Percentiles rank a stretch among this genome's conserved stretches.
Evolutionary conservation across 64 coral and sea anemone species (phyloP).

Genomic region (Dendronephthya gigantea): DNA sequence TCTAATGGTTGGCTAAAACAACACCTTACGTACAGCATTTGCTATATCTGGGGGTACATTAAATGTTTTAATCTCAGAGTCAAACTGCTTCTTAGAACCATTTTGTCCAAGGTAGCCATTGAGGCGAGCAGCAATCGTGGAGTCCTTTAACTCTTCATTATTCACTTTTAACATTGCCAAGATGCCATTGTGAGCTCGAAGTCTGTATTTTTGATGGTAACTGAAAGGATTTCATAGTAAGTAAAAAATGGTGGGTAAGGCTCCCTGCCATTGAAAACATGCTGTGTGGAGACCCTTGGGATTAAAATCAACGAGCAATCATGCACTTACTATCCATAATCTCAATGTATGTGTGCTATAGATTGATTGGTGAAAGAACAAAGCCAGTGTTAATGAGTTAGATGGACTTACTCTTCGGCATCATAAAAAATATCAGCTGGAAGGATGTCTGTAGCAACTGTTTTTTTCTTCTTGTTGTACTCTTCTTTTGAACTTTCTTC

Average conservation of each 20-base stretch:
- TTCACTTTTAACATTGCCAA: slow-evolving; percentile 49
- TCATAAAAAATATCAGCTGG: slow-evolving; percentile 84
- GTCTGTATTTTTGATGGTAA: slow-evolving; percentile 92
- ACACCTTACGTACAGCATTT: slow-evolving; percentile 30
- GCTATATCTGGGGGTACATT: slow-evolving; percentile 40
- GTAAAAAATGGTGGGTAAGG: neutral
- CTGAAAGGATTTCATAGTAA: neutral
- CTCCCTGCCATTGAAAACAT: neutral
- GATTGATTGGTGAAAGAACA: no score
- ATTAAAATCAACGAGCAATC: no score
- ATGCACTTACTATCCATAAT: no score
- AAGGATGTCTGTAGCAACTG: slow-evolving; percentile 77
- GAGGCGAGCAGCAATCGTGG: slow-evolving; percentile 53
- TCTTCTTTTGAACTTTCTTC: slow-evolving; percentile 54
- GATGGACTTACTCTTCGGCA: slow-evolving; percentile 74
- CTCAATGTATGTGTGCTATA: no score
- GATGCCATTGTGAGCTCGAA: slow-evolving; percentile 39
- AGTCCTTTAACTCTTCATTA: slow-evolving; percentile 62
- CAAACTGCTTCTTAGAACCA: slow-evolving; percentile 24
- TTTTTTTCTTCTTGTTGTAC: slow-evolving; percentile 43
- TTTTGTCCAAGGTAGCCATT: slow-evolving; percentile 77
- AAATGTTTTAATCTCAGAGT: slow-evolving; percentile 46
- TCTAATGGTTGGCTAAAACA: neutral
- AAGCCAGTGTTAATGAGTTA: neutral
- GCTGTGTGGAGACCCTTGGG: neutral